These are phyloP conservation scores for Ceratothoa steindachneri DNA, from an alignment of 2,888 invertebrate genomes.

Conservation along the genomic window DNA sequence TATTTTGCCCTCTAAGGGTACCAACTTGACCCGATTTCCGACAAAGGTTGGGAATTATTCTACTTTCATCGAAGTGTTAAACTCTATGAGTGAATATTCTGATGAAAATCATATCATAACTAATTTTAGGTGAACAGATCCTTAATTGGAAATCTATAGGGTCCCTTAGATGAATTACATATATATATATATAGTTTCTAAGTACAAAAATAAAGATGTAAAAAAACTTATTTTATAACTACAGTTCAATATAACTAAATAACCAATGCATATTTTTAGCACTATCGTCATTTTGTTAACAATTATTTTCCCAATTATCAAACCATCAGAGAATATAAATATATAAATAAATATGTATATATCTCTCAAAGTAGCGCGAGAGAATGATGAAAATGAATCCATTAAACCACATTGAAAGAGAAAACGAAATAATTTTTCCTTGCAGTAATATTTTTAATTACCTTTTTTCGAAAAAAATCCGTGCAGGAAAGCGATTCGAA, in stretches of 20 bases:
- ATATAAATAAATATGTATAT: slow-evolving; percentile 7
- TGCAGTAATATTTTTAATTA: too few species aligned
- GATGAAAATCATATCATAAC: background rate
- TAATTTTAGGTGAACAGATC: background rate
- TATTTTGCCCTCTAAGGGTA: slow-evolving; percentile 25
- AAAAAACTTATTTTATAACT: background rate
- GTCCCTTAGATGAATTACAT: background rate
- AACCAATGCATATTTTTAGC: background rate
- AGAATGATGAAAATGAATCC: too few species aligned
- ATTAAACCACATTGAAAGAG: too few species aligned
- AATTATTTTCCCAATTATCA: too few species aligned
- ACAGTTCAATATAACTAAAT: background rate
- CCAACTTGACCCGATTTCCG: slow-evolving; percentile 9
- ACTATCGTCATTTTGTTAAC: background rate
- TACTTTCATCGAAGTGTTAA: slow-evolving; percentile 5
- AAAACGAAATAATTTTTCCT: too few species aligned
- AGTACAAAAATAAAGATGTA: background rate
- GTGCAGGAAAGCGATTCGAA: too few species aligned
- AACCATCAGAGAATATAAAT: slow-evolving; percentile 4
- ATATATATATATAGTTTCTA: background rate
- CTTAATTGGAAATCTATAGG: background rate
- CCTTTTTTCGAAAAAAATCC: too few species aligned
- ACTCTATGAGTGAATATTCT: slow-evolving; percentile 8
- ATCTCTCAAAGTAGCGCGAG: too few species aligned
- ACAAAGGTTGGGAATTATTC: background rate